phyloP scores from a whole-genome alignment of 2,888 invertebrate genomes.

The Chromoteleia sp. region DNA sequence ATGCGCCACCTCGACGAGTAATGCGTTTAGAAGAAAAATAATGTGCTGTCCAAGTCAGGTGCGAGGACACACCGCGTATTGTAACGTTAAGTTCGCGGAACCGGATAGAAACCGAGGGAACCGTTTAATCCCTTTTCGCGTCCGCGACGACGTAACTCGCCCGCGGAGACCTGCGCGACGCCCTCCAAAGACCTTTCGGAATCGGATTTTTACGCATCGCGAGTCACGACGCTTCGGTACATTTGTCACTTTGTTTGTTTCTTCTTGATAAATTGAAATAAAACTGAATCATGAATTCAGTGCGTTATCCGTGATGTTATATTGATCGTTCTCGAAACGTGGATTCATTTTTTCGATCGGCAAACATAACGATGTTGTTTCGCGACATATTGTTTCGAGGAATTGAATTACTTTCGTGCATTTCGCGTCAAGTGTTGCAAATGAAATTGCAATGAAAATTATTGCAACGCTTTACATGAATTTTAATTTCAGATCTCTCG shows the following conservation, averaged over 20 bases:
- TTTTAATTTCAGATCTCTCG: constrained; percentile 36
- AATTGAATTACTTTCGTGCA: not conserved
- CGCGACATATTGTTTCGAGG: constrained; percentile 3
- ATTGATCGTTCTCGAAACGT: not conserved
- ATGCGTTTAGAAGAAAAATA: constrained; percentile 31
- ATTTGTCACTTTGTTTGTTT: constrained; percentile 5
- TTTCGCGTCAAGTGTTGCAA: not conserved
- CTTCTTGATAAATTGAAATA: constrained; percentile 1
- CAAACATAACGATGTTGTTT: not conserved
- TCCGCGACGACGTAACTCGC: constrained; percentile 7
- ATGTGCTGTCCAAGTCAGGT: constrained; percentile 19
- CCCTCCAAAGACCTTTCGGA: constrained; percentile 11
- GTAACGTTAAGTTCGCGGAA: constrained; percentile 2
- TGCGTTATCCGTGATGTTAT: not conserved
- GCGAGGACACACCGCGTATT: constrained; percentile 14
- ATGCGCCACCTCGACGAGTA: constrained; percentile 26
- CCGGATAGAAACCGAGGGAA: constrained; percentile 28
- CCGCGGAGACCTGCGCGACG: no score
- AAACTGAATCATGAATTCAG: constrained; percentile 2
- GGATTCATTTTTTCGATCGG: not conserved
- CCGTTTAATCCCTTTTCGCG: constrained; percentile 38
- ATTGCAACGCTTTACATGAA: constrained; percentile 15
- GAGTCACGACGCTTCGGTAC: constrained; percentile 15
- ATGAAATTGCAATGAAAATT: constrained; percentile 5
- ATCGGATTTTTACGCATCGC: constrained; percentile 41